Evolutionary conservation across 2,888 invertebrate species (phyloP).

Genomic region (Hirtodrosophila alboralis): DNA sequence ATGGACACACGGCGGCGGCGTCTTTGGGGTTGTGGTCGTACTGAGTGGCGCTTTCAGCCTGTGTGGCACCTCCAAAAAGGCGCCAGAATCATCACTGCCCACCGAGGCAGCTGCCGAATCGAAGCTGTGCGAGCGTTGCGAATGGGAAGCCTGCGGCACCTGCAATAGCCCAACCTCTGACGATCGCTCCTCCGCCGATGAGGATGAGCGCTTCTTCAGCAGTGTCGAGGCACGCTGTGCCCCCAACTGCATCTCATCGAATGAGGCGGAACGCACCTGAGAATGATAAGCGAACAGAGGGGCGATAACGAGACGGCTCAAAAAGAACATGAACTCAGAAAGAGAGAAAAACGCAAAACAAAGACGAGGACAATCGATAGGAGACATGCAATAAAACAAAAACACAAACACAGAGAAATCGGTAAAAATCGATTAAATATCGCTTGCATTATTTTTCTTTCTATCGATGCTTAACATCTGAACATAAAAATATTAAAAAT

Average conservation of each 20-base stretch:
- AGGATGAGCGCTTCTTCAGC: conserved; percentile 80
- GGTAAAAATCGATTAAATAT: no score
- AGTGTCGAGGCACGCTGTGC: conserved; percentile 86
- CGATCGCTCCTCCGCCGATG: conserved; percentile 83
- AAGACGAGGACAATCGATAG: not conserved
- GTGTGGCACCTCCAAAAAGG: conserved; percentile 86
- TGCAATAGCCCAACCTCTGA: conserved; percentile 85
- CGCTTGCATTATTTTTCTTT: no score
- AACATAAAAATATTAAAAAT: no score
- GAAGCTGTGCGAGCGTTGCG: conserved; percentile 91
- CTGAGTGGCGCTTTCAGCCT: conserved; percentile 88
- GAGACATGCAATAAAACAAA: conserved; percentile 9
- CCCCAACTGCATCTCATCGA: conserved; percentile 94
- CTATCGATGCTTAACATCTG: no score
- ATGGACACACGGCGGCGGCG: conserved; percentile 90
- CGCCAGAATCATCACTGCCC: conserved; percentile 88
- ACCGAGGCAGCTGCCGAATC: conserved; percentile 89
- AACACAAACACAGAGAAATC: no score
- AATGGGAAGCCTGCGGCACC: conserved; percentile 87
- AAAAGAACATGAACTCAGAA: not conserved
- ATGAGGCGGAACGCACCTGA: conserved; percentile 93
- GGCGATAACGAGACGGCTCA: conserved; percentile 7
- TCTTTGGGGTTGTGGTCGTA: conserved; percentile 87
- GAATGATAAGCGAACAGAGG: conserved; percentile 2
- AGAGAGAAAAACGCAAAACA: conserved; percentile 3